Evolutionary conservation across 2,888 invertebrate species (phyloP).

Genomic region (Sinodicranocentrus sp.): DNA sequence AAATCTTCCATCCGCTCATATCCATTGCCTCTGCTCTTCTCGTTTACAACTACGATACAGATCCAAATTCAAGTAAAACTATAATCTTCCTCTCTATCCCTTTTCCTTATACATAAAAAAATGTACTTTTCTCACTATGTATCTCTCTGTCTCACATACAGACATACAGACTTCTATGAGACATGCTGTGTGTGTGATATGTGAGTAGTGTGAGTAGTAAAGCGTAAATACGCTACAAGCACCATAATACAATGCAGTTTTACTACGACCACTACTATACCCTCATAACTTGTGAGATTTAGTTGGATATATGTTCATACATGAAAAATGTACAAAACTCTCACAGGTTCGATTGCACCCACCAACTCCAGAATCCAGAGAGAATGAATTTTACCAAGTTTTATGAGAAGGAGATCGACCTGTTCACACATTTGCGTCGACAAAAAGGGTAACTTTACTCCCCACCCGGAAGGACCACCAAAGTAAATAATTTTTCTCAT

Average conservation of each 20-base stretch:
- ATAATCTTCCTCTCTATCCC: too few relatives aligned
- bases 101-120: too few relatives aligned
- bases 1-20: too few relatives aligned
- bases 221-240: not conserved
- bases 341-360: conserved; percentile 14
- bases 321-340: not conserved
- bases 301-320: not conserved
- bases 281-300: not conserved
- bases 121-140: too few relatives aligned
- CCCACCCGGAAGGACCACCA: conserved; percentile 8
- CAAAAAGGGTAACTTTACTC: conserved; percentile 13
- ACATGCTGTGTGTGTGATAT: not conserved
- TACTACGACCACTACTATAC: conserved; percentile 13
- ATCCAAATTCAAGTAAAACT: too few relatives aligned
- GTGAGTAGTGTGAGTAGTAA: not conserved
- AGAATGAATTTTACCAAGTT: conserved; percentile 12
- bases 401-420: not conserved
- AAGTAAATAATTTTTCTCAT: too few relatives aligned
- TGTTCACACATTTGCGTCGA: not conserved
- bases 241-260: not conserved
- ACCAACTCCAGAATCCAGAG: conserved; percentile 32
- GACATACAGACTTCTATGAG: not conserved
- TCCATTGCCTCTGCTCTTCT: too few relatives aligned
- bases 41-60: too few relatives aligned
- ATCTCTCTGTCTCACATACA: too few relatives aligned